phyloP scores from a whole-genome alignment of 2,797 vertebrate genomes.

The Sebastes wilsoni region DNA sequence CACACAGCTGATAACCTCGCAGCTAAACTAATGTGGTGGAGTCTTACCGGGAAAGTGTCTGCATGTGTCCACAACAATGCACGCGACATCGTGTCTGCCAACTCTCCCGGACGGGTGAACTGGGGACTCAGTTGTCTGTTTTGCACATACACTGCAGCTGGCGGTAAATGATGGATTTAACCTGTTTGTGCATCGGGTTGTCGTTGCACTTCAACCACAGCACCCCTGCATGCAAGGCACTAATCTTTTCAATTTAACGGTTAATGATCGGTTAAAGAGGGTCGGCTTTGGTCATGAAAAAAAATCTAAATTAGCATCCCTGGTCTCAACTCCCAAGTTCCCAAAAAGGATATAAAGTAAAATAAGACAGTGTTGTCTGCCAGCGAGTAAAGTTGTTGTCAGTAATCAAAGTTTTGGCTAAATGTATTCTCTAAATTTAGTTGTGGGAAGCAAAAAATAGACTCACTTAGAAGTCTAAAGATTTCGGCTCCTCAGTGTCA shows the following conservation, averaged over 20 bases:
- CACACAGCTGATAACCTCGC: background rate
- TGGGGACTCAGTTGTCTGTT: background rate
- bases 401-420: slow-evolving; percentile 48
- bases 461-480: slow-evolving; percentile 34
- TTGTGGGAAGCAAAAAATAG: slow-evolving; percentile 53
- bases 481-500: slow-evolving; percentile 23
- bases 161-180: background rate
- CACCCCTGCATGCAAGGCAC: background rate
- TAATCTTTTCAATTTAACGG: background rate
- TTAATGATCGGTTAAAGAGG: background rate
- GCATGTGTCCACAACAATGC: background rate
- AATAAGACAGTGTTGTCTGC: background rate
- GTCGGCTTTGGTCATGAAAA: background rate
- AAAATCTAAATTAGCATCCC: background rate
- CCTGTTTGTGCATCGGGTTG: background rate
- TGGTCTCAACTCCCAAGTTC: background rate
- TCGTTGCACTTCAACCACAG: background rate
- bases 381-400: slow-evolving; percentile 14
- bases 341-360: background rate
- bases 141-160: background rate
- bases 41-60: background rate
- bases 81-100: background rate
- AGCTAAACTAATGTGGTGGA: background rate
- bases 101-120: background rate
- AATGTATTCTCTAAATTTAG: slow-evolving; percentile 60